These are phyloP conservation scores for Dolichoris vasculosae DNA, from an alignment of 1,140 invertebrate genomes.

Conservation along the genomic window DNA sequence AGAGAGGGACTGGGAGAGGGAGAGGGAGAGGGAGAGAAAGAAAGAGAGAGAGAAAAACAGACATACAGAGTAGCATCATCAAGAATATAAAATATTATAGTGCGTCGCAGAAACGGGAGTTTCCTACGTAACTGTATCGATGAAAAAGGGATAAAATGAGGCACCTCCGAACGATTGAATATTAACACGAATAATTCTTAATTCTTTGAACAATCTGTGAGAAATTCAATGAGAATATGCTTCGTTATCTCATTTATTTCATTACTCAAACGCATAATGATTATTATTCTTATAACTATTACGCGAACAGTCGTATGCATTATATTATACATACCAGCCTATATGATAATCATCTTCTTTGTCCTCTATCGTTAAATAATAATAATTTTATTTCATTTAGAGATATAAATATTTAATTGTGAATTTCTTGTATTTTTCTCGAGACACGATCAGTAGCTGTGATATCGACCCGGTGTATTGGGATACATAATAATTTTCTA, in stretches of 20 bases:
- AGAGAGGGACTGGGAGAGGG: constrained; percentile 38
- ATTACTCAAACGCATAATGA: neutral
- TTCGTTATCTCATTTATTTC: neutral
- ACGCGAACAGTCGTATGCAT: neutral
- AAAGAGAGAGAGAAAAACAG: neutral
- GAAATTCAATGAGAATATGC: constrained; percentile 19
- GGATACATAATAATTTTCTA: constrained; percentile 49
- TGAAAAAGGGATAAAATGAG: constrained; percentile 25
- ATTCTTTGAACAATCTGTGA: neutral
- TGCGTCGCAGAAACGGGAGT: constrained; percentile 66
- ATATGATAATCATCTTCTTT: constrained; percentile 32
- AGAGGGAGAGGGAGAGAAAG: constrained; percentile 21
- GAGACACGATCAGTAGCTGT: constrained; percentile 64
- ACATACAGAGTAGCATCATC: neutral
- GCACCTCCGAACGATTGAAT: neutral
- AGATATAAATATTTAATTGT: constrained; percentile 50
- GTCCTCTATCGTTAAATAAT: constrained; percentile 47
- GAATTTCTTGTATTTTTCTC: constrained; percentile 45
- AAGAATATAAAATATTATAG: constrained; percentile 57
- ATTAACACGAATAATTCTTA: neutral
- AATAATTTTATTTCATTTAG: constrained; percentile 52
- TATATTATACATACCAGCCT: constrained; percentile 1
- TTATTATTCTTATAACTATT: constrained; percentile 5
- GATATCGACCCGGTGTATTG: constrained; percentile 68
- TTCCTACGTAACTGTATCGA: constrained; percentile 65